Percentiles rank a stretch among this genome's conserved stretches.
Evolutionary conservation across 2,797 vertebrate genomes (phyloP).

Genomic region (Eospalax fontanierii): DNA sequence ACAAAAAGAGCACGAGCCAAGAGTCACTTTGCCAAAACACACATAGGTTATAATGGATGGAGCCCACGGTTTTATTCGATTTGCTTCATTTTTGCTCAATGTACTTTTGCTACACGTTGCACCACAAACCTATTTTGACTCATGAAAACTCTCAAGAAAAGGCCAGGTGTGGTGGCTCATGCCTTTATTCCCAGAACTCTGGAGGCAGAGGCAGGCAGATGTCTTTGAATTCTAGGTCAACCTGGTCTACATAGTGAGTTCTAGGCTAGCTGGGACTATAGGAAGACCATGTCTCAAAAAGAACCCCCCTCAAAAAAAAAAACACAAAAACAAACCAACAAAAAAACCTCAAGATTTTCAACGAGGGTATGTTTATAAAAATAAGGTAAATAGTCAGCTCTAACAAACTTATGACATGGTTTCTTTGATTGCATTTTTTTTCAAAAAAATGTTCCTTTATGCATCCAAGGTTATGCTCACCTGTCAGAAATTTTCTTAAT

Average conservation of each 20-base stretch:
- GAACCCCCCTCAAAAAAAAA: too few species aligned
- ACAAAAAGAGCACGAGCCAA: not conserved
- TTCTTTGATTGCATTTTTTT: not conserved
- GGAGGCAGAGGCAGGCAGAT: too few species aligned
- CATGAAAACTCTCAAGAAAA: not conserved
- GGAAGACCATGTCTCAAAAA: too few species aligned
- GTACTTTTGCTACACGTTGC: not conserved
- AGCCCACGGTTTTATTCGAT: not conserved
- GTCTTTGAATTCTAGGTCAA: too few species aligned
- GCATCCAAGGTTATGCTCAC: not conserved
- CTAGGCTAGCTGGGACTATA: too few species aligned
- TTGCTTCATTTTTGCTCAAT: not conserved
- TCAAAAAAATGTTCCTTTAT: conserved; percentile 19
- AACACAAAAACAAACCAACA: too few species aligned
- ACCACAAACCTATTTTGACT: not conserved
- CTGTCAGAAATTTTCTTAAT: not conserved
- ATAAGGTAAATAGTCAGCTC: not conserved
- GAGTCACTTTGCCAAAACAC: not conserved
- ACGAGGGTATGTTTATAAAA: not conserved
- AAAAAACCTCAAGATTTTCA: not conserved
- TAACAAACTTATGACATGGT: conserved; percentile 3
- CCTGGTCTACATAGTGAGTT: too few species aligned
- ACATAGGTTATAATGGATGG: not conserved
- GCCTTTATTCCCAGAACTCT: too few species aligned
- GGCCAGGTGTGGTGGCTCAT: too few species aligned